phyloP scores from a whole-genome alignment of 2,888 invertebrate species.

The Xylocampa areola region DNA sequence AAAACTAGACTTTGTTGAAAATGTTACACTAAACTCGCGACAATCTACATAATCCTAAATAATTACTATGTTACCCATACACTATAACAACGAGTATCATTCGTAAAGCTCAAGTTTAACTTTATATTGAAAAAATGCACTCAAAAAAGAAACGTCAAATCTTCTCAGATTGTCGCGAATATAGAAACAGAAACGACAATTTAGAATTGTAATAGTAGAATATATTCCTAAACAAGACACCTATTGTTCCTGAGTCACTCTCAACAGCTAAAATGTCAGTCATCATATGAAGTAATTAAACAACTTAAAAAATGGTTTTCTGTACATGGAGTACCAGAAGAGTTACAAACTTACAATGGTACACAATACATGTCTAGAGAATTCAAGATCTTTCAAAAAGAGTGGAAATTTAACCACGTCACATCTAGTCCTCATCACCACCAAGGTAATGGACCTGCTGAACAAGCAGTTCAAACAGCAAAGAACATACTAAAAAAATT shows the following conservation, averaged over 20 bases:
- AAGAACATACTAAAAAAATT: conserved; percentile 15
- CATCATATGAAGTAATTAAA: conserved; percentile 22
- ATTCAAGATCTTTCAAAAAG: conserved; percentile 26
- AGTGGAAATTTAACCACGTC: conserved; percentile 43
- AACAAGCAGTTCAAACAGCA: conserved; percentile 9
- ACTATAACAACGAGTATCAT: too few relatives aligned
- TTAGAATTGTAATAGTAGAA: too few relatives aligned
- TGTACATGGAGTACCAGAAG: conserved; percentile 34
- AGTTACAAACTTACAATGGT: conserved; percentile 33
- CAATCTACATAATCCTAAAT: too few relatives aligned
- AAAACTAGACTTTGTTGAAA: too few relatives aligned
- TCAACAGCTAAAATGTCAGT: conserved; percentile 13
- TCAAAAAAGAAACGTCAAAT: too few relatives aligned
- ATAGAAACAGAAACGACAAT: too few relatives aligned
- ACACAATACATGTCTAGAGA: conserved; percentile 32
- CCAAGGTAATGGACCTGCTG: conserved; percentile 23
- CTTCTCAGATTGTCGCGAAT: too few relatives aligned
- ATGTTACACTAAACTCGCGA: too few relatives aligned
- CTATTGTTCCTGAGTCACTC: conserved; percentile 4
- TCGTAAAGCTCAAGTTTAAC: too few relatives aligned
- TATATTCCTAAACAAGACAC: neutral
- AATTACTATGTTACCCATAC: too few relatives aligned
- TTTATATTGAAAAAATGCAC: too few relatives aligned
- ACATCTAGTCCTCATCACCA: conserved; percentile 36
- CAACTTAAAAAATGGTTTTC: conserved; percentile 34